phyloP scores from a whole-genome alignment of 2,797 vertebrate genomes.

The Eutrigla gurnardus region DNA sequence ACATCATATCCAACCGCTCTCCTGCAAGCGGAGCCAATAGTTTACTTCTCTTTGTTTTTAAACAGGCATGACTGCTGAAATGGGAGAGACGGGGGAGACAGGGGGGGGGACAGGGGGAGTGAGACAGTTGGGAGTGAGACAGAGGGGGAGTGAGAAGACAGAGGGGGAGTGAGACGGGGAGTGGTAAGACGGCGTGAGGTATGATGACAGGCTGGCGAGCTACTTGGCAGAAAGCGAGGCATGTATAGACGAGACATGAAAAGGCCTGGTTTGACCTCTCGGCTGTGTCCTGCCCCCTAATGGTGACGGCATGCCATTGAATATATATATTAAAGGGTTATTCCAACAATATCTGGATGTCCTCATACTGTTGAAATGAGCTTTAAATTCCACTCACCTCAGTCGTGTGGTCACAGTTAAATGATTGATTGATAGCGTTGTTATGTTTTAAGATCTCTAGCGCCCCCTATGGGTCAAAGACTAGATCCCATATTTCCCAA shows the following conservation, averaged over 20 bases:
- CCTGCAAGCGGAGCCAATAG: background rate
- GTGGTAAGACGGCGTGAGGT: background rate
- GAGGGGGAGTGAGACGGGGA: background rate
- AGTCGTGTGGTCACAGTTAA: too few species aligned
- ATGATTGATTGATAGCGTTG: too few species aligned
- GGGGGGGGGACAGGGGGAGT: too few species aligned
- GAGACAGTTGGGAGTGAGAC: too few species aligned
- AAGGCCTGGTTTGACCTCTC: constrained; percentile 6
- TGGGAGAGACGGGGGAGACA: background rate
- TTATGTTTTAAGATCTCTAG: background rate
- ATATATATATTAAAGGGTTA: background rate
- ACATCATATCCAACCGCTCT: constrained; percentile 35
- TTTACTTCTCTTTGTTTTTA: constrained; percentile 18
- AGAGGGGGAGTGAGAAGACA: background rate
- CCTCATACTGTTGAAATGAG: too few species aligned
- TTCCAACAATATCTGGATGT: background rate
- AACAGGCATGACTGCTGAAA: constrained; percentile 14
- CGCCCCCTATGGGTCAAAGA: background rate
- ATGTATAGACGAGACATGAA: background rate
- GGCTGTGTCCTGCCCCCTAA: constrained; percentile 29
- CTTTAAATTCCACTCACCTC: too few species aligned
- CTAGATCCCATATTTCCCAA: background rate
- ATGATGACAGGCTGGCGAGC: background rate
- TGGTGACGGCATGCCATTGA: constrained; percentile 22
- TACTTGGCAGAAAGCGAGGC: background rate